Evolutionary conservation across 2,113 vertebrate genomes (phyloP).

Genomic region (Chascanopsetta lugubris): DNA sequence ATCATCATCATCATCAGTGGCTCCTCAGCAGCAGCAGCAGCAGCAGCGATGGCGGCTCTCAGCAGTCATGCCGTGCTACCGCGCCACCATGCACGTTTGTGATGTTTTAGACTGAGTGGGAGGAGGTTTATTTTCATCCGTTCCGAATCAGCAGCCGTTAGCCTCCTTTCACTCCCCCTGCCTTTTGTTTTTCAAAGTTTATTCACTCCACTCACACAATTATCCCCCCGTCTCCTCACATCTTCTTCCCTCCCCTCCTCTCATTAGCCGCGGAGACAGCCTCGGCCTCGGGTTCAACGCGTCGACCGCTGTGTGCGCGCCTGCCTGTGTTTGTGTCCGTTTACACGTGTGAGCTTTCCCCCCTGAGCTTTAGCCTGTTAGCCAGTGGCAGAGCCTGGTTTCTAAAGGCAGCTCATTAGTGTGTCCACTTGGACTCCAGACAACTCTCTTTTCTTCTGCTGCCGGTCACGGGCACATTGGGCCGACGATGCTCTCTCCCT

Average conservation of each 20-base stretch:
- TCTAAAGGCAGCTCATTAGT: constrained; percentile 75
- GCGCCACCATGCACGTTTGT: not conserved
- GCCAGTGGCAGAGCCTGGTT: constrained; percentile 51
- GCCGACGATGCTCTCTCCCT: constrained; percentile 57
- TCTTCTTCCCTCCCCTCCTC: constrained; percentile 40
- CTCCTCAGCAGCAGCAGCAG: constrained; percentile 35
- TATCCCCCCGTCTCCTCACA: constrained; percentile 36
- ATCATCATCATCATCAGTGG: constrained; percentile 31
- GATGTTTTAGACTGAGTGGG: not conserved
- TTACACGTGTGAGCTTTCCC: constrained; percentile 36
- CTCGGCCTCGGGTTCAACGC: constrained; percentile 38
- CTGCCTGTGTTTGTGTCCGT: constrained; percentile 19
- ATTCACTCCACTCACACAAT: constrained; percentile 44
- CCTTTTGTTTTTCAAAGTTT: constrained; percentile 25
- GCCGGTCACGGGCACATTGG: constrained; percentile 60
- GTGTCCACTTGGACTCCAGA: constrained; percentile 61
- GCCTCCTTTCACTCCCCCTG: constrained; percentile 22
- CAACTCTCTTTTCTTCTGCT: constrained; percentile 60
- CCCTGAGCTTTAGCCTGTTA: constrained; percentile 35
- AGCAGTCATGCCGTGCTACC: not conserved
- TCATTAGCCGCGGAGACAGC: constrained; percentile 60
- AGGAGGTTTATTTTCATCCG: constrained; percentile 15
- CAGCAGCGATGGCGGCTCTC: too few species aligned
- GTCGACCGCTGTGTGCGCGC: constrained; percentile 20
- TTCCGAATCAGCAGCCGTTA: constrained; percentile 36